phyloP scores from a whole-genome alignment of 2,113 vertebrate genomes.

The Narcine bancroftii region DNA sequence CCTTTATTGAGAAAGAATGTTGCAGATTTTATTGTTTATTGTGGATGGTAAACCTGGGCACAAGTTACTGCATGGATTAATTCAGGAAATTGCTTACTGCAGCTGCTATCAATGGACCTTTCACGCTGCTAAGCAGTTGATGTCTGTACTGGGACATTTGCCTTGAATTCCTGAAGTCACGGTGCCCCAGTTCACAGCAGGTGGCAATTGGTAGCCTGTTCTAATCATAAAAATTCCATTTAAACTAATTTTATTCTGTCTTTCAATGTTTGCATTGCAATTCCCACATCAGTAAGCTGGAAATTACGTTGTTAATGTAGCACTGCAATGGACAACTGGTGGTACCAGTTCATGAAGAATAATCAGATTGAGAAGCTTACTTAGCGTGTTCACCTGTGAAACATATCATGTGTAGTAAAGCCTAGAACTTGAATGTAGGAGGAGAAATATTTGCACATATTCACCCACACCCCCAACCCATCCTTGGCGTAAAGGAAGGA shows the following conservation, averaged over 20 bases:
- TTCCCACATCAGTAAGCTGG: background rate
- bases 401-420: background rate
- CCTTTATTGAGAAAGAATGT: background rate
- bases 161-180: background rate
- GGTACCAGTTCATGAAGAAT: background rate
- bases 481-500: no score
- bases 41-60: background rate
- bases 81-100: slow-evolving; percentile 33
- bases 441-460: background rate
- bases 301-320: background rate
- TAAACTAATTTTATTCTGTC: no score
- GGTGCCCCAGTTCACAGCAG: no score
- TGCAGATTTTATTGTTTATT: slow-evolving; percentile 23
- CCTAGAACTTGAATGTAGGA: background rate
- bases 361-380: background rate
- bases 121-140: background rate
- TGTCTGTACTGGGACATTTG: slow-evolving; percentile 4
- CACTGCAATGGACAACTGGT: background rate
- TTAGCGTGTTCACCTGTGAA: background rate
- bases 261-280: background rate
- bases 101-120: slow-evolving; percentile 22
- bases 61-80: background rate
- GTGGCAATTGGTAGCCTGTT: background rate
- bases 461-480: no score
- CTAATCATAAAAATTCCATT: no score